phyloP scores from a whole-genome alignment of 2,797 vertebrate species.

The Phoeniculus purpureus region DNA sequence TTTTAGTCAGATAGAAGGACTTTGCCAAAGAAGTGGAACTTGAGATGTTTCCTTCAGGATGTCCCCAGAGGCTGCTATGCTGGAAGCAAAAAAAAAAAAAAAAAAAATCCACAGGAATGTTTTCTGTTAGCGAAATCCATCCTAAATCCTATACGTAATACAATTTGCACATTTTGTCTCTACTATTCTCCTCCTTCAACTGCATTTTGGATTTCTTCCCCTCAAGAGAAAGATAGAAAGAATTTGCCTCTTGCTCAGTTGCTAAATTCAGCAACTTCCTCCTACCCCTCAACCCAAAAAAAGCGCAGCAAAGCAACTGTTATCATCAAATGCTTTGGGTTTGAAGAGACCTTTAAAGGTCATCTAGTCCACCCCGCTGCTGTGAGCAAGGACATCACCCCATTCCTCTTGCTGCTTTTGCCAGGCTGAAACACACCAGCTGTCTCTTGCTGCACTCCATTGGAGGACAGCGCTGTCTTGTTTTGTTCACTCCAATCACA shows the following conservation, averaged over 20 bases:
- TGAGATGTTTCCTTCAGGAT: background rate
- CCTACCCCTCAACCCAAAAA: background rate
- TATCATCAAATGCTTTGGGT: too few relatives aligned
- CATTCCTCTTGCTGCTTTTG: background rate
- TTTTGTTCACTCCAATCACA: background rate
- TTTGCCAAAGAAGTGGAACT: background rate
- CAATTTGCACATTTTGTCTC: background rate
- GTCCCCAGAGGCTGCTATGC: accelerated
- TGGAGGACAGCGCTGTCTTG: background rate
- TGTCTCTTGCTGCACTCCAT: background rate
- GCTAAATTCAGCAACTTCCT: slow-evolving; percentile 15
- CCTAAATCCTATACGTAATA: background rate
- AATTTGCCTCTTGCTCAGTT: slow-evolving; percentile 2
- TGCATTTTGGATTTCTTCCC: background rate
- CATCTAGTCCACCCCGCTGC: too few relatives aligned
- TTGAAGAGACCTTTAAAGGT: too few relatives aligned
- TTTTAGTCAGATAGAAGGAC: background rate
- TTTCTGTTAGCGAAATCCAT: background rate
- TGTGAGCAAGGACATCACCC: too few relatives aligned
- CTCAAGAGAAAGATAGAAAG: background rate
- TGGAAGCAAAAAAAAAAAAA: background rate
- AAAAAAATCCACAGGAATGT: background rate
- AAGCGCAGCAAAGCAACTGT: slow-evolving; percentile 37
- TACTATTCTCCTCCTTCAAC: background rate
- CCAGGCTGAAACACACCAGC: background rate